phyloP scores from a whole-genome alignment of 2,113 vertebrate species.

The Leptobrachium leishanense region DNA sequence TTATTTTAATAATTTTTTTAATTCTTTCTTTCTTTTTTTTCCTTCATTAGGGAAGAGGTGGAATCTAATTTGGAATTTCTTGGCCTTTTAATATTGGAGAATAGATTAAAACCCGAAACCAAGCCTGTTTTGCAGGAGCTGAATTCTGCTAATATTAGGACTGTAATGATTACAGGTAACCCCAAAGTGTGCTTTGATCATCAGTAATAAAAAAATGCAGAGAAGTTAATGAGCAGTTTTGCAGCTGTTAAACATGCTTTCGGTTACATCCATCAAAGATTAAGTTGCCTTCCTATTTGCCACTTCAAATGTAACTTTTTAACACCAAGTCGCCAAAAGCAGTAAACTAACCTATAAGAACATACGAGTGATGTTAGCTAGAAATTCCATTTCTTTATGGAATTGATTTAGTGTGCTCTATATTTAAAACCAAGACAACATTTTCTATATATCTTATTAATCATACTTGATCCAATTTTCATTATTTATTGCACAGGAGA shows the following conservation, averaged over 20 bases:
- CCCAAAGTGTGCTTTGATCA: too few relatives aligned
- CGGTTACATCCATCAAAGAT: too few relatives aligned
- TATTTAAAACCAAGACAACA: not conserved
- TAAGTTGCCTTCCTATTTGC: too few relatives aligned
- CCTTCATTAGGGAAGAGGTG: slow-evolving; percentile 61
- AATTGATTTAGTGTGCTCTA: too few relatives aligned
- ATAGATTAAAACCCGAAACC: slow-evolving; percentile 70
- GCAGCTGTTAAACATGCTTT: too few relatives aligned
- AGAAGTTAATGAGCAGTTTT: too few relatives aligned
- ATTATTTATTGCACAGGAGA: slow-evolving; percentile 63
- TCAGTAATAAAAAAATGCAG: too few relatives aligned
- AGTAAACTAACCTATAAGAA: too few relatives aligned
- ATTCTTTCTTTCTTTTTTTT: not conserved
- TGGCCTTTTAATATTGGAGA: slow-evolving; percentile 75
- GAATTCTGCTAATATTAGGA: slow-evolving; percentile 67
- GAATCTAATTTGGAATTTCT: slow-evolving; percentile 71
- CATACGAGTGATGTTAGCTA: too few relatives aligned
- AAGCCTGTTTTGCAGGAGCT: slow-evolving; percentile 70
- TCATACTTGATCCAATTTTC: not conserved
- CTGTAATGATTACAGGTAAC: slow-evolving; percentile 77
- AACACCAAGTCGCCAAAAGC: too few relatives aligned
- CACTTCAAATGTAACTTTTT: too few relatives aligned
- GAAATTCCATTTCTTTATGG: too few relatives aligned
- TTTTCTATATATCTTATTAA: not conserved
- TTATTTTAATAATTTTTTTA: not conserved